Conservation (phyloP, 2,888 invertebrate genomes). For the Dolichopus griseipennis region DNA sequence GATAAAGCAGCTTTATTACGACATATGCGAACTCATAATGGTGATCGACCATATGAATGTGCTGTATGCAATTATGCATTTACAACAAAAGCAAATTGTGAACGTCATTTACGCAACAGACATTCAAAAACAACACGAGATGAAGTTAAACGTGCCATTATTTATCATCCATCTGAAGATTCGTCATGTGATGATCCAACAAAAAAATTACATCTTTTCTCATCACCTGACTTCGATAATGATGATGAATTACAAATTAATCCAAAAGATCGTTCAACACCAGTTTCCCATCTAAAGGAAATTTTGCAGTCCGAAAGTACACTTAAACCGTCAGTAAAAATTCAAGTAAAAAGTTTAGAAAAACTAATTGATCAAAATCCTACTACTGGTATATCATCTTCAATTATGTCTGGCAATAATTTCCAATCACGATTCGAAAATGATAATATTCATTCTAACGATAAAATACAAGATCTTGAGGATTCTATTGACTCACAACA, state of each 20-base stretch:
- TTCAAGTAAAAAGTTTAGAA: constrained; percentile 54
- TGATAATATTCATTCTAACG: constrained; percentile 32
- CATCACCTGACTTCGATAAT: constrained; percentile 47
- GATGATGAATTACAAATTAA: constrained; percentile 33
- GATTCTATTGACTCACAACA: not conserved
- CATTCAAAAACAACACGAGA: constrained; percentile 79
- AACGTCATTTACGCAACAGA: constrained; percentile 84
- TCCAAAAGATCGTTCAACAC: constrained; percentile 37
- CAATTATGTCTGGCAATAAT: constrained; percentile 40
- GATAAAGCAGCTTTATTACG: constrained; percentile 87
- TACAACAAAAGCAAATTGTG: constrained; percentile 95
- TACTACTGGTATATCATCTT: constrained; percentile 16
- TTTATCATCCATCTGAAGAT: constrained; percentile 79
- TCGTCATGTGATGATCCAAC: constrained; percentile 64
- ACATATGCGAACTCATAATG: constrained; percentile 90
- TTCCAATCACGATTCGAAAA: constrained; percentile 45
- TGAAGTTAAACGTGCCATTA: constrained; percentile 80
- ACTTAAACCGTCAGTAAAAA: constrained; percentile 46
- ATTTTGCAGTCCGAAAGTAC: constrained; percentile 40
- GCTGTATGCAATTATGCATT: constrained; percentile 93
- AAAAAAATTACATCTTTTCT: constrained; percentile 50
- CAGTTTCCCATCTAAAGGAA: constrained; percentile 45
- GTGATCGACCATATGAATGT: constrained; percentile 90
- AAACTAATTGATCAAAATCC: constrained; percentile 45
- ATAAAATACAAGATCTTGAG: constrained; percentile 36